Percentiles rank a stretch among this genome's conserved stretches.
Conservation (phyloP, 2,113 vertebrate genomes). For the Hippocampus abdominalis region DNA sequence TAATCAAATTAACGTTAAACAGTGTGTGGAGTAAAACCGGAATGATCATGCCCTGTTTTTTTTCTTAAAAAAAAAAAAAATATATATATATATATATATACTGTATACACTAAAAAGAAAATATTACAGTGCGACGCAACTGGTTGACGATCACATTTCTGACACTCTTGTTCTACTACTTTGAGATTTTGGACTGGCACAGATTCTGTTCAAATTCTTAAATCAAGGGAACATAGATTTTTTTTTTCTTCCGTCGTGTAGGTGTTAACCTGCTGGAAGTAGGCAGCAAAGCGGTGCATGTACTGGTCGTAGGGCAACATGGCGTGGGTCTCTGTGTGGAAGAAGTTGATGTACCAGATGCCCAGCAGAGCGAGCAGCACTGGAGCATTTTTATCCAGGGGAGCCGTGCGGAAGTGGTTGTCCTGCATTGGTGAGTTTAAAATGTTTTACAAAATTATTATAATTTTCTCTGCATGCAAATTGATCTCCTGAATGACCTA, state of each 20-base stretch:
- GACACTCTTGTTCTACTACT: no score
- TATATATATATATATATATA: no score
- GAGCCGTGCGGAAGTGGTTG: constrained; percentile 84
- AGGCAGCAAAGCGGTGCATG: constrained; percentile 96
- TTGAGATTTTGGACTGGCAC: no score
- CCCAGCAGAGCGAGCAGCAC: constrained; percentile 90
- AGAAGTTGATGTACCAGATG: constrained; percentile 96
- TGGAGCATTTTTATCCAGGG: constrained; percentile 86
- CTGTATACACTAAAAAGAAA: no score
- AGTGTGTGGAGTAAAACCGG: no score
- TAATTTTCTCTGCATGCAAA: neutral
- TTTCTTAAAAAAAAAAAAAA: no score
- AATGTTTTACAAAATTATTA: neutral
- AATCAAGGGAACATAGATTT: no score
- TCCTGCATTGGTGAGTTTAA: constrained; percentile 70
- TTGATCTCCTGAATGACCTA: constrained; percentile 59
- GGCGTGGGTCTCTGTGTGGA: constrained; percentile 88
- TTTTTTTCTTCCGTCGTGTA: neutral
- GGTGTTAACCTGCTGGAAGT: constrained; percentile 91
- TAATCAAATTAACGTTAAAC: no score
- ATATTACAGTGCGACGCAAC: no score
- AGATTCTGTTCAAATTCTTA: no score
- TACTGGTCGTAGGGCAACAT: constrained; percentile 97
- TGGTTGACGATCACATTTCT: no score
- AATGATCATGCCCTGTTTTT: no score